Evolutionary conservation across 2,797 vertebrate species (phyloP), one percentile per base, ranked within the genome.

Genomic region (Babyrousa celebensis): DNA sequence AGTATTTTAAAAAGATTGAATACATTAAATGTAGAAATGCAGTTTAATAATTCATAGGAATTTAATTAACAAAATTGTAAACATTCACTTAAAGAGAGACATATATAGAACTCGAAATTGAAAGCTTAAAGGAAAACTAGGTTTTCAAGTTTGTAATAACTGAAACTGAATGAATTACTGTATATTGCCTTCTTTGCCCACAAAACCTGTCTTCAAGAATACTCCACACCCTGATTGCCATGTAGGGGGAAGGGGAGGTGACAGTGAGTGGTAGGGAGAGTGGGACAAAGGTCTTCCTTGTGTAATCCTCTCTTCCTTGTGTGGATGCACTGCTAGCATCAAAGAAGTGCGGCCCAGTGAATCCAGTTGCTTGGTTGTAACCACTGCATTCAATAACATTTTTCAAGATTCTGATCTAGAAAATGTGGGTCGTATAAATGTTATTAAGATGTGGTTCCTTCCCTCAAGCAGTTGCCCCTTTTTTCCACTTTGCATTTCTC

Each of bases 21-120:
- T 91, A 75, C 1, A 67, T 95, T 89, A 71, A 86, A 92, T 82
- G 29, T 90, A 78, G 67, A 85, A 88, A 93, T 80, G n/a, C 25
- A 94, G 84, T 84, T 97, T 93, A 96, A 95, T 87, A 94, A 94
- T 95, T 97, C 36, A 85, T 93, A 25, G 43, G 20, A 95, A 95
- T 95, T 95, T 87, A 94, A 97, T 96, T 94, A 91, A 58, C 67
- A 20, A 94, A 91, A 95, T 68, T 96, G 29, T 79, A 91, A 96
- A 94, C 48, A 93, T 95, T 79, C 58, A 48, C 52, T 93, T 94
- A 93, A 93, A 83, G 23, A 52, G 27, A 89, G 32, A 84, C 52
- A 78, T 52, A 77, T 92, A 86, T 95, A n/a, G 52, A 89, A 71
- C 15, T 84, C 89, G n/a, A 89, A 84, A 94, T 68, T 85, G 40